Conservation (phyloP, 1,140 invertebrate genomes). For the Trachelipus rathkii region DNA sequence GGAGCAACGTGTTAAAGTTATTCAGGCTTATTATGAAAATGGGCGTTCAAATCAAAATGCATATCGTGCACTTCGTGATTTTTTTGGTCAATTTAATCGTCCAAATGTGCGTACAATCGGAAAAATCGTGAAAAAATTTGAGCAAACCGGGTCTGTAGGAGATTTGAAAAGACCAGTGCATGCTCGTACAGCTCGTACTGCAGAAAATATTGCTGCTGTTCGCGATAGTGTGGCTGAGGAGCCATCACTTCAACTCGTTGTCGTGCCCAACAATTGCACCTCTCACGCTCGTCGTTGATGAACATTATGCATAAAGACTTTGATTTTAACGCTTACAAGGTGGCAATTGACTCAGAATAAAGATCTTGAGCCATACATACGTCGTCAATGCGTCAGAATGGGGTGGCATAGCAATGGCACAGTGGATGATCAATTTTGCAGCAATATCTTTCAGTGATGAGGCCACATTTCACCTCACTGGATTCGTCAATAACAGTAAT, state of each 20-base stretch:
- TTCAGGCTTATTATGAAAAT: too few relatives aligned
- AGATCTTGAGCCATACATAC: not conserved
- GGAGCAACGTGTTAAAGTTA: too few relatives aligned
- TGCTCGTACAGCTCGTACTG: too few relatives aligned
- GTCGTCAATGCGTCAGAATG: not conserved
- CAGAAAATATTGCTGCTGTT: too few relatives aligned
- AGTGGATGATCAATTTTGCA: not conserved
- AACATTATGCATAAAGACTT: constrained; percentile 4
- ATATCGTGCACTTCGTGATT: too few relatives aligned
- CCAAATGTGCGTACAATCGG: too few relatives aligned
- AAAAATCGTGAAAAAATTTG: too few relatives aligned
- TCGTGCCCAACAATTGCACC: constrained; percentile 3
- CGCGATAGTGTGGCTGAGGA: too few relatives aligned
- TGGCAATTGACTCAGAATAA: constrained; percentile 7
- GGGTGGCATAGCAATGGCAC: not conserved
- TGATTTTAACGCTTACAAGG: not conserved
- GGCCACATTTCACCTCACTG: constrained; percentile 16
- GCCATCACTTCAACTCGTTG: not conserved
- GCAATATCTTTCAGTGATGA: not conserved
- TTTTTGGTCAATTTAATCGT: too few relatives aligned
- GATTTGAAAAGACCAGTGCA: too few relatives aligned
- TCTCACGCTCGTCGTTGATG: not conserved
- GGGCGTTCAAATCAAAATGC: too few relatives aligned
- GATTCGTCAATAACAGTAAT: constrained; percentile 30
- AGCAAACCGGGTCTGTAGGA: too few relatives aligned